Evolutionary conservation across 2,797 vertebrate genomes (phyloP).

Genomic region (Dipus sagitta): DNA sequence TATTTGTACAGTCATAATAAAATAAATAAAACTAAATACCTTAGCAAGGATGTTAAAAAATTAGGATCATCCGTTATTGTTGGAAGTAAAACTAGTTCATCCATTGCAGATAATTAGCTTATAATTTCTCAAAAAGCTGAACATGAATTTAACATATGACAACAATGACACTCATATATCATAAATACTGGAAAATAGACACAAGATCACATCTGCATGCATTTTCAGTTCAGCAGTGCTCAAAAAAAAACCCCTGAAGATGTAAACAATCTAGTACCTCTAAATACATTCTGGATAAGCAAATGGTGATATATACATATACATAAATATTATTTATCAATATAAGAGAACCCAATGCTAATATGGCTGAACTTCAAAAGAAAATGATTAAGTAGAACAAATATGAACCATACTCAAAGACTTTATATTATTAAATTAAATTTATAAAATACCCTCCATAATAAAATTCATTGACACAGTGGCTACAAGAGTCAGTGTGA

Average conservation of each 20-base stretch:
- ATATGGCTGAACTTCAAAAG: background rate
- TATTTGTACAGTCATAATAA: too few relatives aligned
- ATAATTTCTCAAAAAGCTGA: background rate
- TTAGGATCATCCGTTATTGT: background rate
- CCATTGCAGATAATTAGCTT: too few relatives aligned
- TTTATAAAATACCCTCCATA: background rate
- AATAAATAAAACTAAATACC: background rate
- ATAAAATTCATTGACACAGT: background rate
- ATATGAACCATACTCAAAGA: background rate
- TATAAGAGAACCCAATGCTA: background rate
- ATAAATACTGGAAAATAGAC: too few relatives aligned
- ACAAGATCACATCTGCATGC: background rate
- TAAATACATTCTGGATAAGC: background rate
- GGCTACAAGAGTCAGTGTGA: too few relatives aligned
- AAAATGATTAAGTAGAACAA: background rate
- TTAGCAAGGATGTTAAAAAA: background rate
- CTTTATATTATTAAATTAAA: background rate
- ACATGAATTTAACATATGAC: background rate
- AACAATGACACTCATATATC: too few relatives aligned
- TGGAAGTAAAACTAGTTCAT: too few relatives aligned
- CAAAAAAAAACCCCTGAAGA: background rate
- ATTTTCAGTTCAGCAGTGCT: background rate
- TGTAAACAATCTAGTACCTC: background rate
- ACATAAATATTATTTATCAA: background rate
- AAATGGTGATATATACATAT: background rate